These are phyloP conservation scores for Pantherophis guttatus DNA, from an alignment of 2,113 vertebrate genomes.

Conservation along the genomic window DNA sequence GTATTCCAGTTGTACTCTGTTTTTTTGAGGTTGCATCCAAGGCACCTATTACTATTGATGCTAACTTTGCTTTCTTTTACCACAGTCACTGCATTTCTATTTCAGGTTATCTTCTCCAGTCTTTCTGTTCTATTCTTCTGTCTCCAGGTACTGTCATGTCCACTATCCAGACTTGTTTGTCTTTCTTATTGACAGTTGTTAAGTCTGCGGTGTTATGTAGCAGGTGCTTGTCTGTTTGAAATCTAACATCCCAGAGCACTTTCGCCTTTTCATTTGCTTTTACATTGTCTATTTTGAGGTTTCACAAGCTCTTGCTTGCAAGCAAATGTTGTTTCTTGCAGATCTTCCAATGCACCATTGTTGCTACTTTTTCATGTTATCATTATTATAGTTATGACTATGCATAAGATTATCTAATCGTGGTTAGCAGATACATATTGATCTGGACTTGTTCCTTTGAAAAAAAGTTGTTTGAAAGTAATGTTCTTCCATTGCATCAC, in stretches of 20 bases:
- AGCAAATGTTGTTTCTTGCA: neutral
- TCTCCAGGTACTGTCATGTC: neutral
- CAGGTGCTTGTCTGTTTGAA: neutral
- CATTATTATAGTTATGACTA: neutral
- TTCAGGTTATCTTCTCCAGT: neutral
- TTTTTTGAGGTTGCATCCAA: neutral
- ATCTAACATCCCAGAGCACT: neutral
- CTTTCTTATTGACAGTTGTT: neutral
- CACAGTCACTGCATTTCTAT: neutral
- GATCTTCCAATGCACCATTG: neutral
- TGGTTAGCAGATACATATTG: neutral
- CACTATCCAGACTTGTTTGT: neutral
- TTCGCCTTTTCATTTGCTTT: neutral
- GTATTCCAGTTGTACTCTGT: neutral
- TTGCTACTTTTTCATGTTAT: neutral
- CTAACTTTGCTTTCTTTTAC: neutral
- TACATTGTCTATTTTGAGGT: neutral
- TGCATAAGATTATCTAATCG: neutral
- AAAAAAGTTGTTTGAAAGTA: neutral
- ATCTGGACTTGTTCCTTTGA: neutral
- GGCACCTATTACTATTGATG: neutral
- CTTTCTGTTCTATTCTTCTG: neutral
- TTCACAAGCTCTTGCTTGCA: neutral
- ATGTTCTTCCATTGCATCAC: neutral
- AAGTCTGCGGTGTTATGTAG: neutral